Percentiles rank a stretch among this genome's conserved stretches.
Conservation (phyloP, 2,888 invertebrate genomes). For the Drosophila eohydei region DNA sequence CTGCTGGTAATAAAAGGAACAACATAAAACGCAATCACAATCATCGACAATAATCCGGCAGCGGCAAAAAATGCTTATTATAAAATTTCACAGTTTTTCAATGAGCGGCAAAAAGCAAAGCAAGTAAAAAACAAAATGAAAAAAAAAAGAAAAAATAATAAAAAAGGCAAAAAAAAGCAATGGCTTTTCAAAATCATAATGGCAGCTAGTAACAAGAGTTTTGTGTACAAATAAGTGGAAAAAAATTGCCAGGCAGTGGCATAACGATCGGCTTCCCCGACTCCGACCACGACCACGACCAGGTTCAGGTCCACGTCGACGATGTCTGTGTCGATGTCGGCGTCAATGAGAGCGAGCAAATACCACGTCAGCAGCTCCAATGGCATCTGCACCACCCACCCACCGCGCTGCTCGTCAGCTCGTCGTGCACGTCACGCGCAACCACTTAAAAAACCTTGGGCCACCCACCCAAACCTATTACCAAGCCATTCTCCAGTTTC, state of each 20-base stretch:
- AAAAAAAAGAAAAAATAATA: slow-evolving; percentile 20
- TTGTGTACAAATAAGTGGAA: slow-evolving; percentile 76
- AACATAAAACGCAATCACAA: slow-evolving; percentile 82
- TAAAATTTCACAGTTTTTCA: slow-evolving; percentile 83
- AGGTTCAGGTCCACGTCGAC: slow-evolving; percentile 12
- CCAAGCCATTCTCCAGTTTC: slow-evolving; percentile 40
- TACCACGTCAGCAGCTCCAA: slow-evolving; percentile 74
- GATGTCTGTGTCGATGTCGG: slow-evolving; percentile 37
- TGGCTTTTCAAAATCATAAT: slow-evolving; percentile 84
- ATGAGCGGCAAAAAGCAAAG: slow-evolving; percentile 66
- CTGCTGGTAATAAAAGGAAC: slow-evolving; percentile 72
- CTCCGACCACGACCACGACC: neutral
- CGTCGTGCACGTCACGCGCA: slow-evolving; percentile 74
- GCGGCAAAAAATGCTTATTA: slow-evolving; percentile 82
- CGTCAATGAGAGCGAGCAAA: slow-evolving; percentile 67
- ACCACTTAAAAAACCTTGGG: slow-evolving; percentile 83
- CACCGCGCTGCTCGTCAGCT: slow-evolving; percentile 16
- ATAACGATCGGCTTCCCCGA: slow-evolving; percentile 54
- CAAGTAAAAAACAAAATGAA: slow-evolving; percentile 30
- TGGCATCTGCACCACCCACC: slow-evolving; percentile 33
- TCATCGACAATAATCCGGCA: slow-evolving; percentile 83
- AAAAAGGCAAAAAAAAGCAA: slow-evolving; percentile 61
- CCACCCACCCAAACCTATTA: slow-evolving; percentile 40
- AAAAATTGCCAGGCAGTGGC: slow-evolving; percentile 56
- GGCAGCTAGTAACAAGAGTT: slow-evolving; percentile 84